Base-by-base conservation (phyloP, 2,888 invertebrate genomes). In the Esperia sulphurella region DNA sequence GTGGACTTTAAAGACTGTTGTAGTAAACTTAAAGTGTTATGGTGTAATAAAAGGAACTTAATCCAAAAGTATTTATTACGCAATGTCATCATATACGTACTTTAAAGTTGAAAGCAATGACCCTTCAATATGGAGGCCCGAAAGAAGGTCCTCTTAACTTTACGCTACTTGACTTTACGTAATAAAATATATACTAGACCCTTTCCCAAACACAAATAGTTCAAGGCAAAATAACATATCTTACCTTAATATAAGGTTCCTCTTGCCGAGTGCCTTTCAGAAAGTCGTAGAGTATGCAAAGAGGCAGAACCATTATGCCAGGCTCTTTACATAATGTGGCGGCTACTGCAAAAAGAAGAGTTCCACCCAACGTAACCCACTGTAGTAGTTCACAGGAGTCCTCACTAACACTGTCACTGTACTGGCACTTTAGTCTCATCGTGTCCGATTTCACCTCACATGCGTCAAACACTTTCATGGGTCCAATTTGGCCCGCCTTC, bases 311-410 rank as follows among this genome's bases (percentile, higher is more conserved):
- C 59, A 97, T 97, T 71, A 98, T 93, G 46, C 98, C 98, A 45
- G 97, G 97, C 87, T 98, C 98, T 89, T 98, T 98, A 89, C 97
- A 96, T 62, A 98, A 91, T 87, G 98, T 95, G 57, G 97, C 96
- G 41, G 95, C 94, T 41, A 94, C 89, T 35, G 96, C 94, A 56
- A 95, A 82, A 75, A 93, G 59, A 61, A 93, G 79, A 54, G 92
- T 91, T 55, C 92, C 83, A 47, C 90, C 86, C 65, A 96, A 84
- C 61, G 92, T 94, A 59, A 91, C 63, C 89, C 88, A 88, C 75
- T 83, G 85, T 69, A 83, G 65, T 60, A 83, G 74, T 73, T 84
- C 90, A 75, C 84, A 70, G 50, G 79, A 69, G 64, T 86, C 83
- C 58, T 79, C 84, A 83, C 82, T 83, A 44, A 71, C 81, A 81